Evolutionary conservation across 2,888 invertebrate genomes (phyloP), one percentile per base, ranked within the genome.

Genomic region (Phalera bucephala): DNA sequence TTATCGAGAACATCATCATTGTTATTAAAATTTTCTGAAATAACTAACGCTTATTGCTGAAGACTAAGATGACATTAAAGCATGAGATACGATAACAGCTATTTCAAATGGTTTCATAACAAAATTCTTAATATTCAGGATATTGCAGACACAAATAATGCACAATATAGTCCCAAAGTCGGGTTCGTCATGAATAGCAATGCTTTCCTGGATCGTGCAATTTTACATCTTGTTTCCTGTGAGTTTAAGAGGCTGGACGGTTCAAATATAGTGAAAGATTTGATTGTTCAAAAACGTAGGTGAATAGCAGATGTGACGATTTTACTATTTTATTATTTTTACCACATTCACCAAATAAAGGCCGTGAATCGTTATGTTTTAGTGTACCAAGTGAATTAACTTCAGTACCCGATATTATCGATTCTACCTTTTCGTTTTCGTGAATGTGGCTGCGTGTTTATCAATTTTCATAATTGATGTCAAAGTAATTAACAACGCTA

Each of bases 111-210:
- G 50, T 63, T 63, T 69, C 52, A 62, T 75, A 72, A 70, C 62
- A 70, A 59, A 66, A 58, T 80, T 82, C 70, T 82, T 76, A 75
- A 82, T 75, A 76, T 80, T 67, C 85, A 88, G 87, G 87, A 76
- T 41, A 66, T 67, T 70, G 58, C 71, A 78, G 79, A 76, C 52
- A 63, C 60, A 72, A 66, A 74, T 58, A 65, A 66, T 59, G 68
- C 66, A 52, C 64, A 48, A 40, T 86, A 76, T 72, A 77, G 72
- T 72, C 80, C 86, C 53, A 89, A 85, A 83, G 52, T 87, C 60
- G 89, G 89, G 68, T 84, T 81, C 59, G 61, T 69, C 64, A 52
- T 83, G 60, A 64, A 73, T 73, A 78, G 58, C 52, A 69, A 76
- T 63, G 59, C 55, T 33, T 54, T 73, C 36, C 56, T 63, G 60